Base-by-base conservation (phyloP, 37 sponge, comb jelly and placozoan species). In the Tethya wilhelma region DNA sequence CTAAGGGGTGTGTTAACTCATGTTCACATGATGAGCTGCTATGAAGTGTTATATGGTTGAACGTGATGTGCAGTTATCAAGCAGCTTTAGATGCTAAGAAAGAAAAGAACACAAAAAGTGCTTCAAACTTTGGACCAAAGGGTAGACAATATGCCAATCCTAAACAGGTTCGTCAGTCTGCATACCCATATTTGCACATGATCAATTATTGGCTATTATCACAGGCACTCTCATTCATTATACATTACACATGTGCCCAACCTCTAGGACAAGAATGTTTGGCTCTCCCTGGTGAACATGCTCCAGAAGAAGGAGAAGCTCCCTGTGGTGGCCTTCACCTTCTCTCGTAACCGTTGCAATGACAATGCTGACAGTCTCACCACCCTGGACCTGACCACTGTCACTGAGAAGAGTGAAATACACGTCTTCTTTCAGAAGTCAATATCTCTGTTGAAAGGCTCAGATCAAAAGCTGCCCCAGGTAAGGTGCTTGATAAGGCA, bases 291-390 rank as follows among this genome's bases (percentile, higher is more conserved):
- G 31, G 65, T 97, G 17, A 37, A 79, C 6, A 75, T 59, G 71
- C 86, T 97, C 26, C 55, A 92, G 56, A 94, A 94, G 74, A 88
- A 84, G 38, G 88, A 94, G 55, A 90, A 88, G 19, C 80, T 99
- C 1, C 99, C 99, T 3, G 87, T 91, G 49, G 93, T 99, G 22
- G 92, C 85, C n/a, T 99, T 99, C 75, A 94, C 94, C n/a, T 85
- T 99, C 53, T 94, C 95, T 11, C 85, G 91, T 4, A 87, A 89
- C 40, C 78, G 95, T 34, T 96, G 97, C 43, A 84, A 96, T 71
- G 91, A 84, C 32, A 85, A 91, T 59, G 95, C 95, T 4, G 84
- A 88, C 43, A 73, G 86, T 42, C 80, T 99, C 26, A 67, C 76
- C 56, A 84, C 80, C 32, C 66, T 90, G n/a, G 93, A 96, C 67